These are phyloP conservation scores for Alexandromys fortis DNA, from an alignment of 2,113 vertebrate genomes.

Conservation along the genomic window DNA sequence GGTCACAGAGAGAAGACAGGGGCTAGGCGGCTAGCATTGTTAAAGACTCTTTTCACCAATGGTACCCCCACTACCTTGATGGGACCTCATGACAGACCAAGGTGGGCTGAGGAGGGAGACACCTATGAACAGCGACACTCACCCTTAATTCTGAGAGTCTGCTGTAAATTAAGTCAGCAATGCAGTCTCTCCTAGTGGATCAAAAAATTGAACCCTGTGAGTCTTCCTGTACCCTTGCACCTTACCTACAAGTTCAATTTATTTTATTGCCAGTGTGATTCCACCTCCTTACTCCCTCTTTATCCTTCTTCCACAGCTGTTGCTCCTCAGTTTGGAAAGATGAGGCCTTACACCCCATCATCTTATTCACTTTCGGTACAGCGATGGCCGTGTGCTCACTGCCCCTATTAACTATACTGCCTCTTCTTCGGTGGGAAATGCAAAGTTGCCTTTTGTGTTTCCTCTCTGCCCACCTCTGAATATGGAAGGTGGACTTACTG, in stretches of 20 bases:
- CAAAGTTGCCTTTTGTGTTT: not conserved
- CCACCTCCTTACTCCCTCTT: too few species aligned
- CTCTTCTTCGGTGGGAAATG: not conserved
- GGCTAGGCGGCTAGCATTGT: not conserved
- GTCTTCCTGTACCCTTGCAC: not conserved
- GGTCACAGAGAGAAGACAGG: not conserved
- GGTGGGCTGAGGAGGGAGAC: not conserved
- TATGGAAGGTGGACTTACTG: not conserved
- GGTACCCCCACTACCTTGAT: not conserved
- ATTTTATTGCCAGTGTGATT: not conserved
- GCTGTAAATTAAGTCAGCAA: not conserved
- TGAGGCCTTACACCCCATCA: not conserved
- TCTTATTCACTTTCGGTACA: rapidly evolving
- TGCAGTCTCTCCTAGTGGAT: not conserved
- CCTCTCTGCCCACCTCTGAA: not conserved
- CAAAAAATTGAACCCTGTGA: not conserved
- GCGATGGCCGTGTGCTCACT: rapidly evolving
- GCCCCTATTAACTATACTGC: not conserved
- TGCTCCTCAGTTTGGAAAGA: not conserved
- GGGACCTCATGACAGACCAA: not conserved
- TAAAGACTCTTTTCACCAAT: not conserved
- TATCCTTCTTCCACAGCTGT: too few species aligned
- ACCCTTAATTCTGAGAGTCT: not conserved
- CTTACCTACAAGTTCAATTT: not conserved
- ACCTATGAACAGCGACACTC: not conserved